Evolutionary conservation across 2,888 invertebrate genomes (phyloP).

Genomic region (Agrotis puta): DNA sequence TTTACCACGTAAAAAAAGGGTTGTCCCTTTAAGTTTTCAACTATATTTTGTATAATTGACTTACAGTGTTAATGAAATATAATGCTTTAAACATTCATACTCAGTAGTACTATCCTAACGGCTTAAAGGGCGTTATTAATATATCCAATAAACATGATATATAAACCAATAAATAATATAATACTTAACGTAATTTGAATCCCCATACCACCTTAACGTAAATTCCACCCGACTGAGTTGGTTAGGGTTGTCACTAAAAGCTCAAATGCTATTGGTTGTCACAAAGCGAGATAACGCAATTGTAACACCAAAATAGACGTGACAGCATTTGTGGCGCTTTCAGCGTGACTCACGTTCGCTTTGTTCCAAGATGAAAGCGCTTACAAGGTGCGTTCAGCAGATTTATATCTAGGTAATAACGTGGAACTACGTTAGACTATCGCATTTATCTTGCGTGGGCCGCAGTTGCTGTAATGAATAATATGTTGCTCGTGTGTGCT

Average conservation of each 20-base stretch:
- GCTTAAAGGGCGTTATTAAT: too few species aligned
- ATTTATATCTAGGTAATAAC: constrained; percentile 58
- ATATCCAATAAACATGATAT: too few species aligned
- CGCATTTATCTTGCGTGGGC: constrained; percentile 50
- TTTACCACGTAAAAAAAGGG: too few species aligned
- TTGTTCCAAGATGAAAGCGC: constrained; percentile 59
- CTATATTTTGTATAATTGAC: background rate
- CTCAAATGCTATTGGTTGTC: constrained; percentile 28
- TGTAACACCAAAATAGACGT: constrained; percentile 49
- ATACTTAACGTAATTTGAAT: background rate
- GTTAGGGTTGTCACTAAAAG: constrained; percentile 29
- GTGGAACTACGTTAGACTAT: constrained; percentile 53
- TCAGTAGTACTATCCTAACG: too few species aligned
- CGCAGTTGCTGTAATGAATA: constrained; percentile 60
- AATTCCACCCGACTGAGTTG: constrained; percentile 26
- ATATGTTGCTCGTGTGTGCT: constrained; percentile 44
- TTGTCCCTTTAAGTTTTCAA: too few species aligned
- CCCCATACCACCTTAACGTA: background rate
- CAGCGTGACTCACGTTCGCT: constrained; percentile 40
- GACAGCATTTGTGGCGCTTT: constrained; percentile 58
- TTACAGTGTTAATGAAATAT: background rate
- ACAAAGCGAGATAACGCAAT: constrained; percentile 54
- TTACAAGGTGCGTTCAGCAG: constrained; percentile 44
- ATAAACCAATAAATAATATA: too few species aligned
- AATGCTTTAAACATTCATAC: too few species aligned